Base-by-base conservation (phyloP, 2,888 invertebrate species). In the Buathra laborator region DNA sequence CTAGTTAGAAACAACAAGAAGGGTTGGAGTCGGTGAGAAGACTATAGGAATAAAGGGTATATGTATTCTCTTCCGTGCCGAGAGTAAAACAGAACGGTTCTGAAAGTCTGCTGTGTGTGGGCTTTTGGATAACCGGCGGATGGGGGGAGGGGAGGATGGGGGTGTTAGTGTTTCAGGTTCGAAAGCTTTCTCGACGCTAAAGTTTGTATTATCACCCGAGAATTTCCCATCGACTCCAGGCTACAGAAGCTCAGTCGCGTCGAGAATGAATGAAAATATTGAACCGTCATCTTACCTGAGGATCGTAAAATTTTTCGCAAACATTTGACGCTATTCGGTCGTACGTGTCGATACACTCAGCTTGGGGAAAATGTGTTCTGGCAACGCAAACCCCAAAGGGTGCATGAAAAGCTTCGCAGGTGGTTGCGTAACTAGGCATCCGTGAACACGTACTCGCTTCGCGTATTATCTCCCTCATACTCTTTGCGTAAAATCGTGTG, bases 191-290 rank as follows among this genome's bases (percentile, higher is more conserved):
- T 46, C 66, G 32, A n/a, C 2, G 32, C 32, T 48, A 29, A 67
- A 74, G 67, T 67, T 74, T 67, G 66, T 80, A 66, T 74, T 80
- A 74, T 64, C 53, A 32, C 43, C 56, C 10, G 32, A 72, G 29
- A 32, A 16, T 80, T 53, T 74, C 9, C 44, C 7, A 4, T 16
- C 16, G 5, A 7, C 53, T 16, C 12, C 5, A 1, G 6, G 67
- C 29, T 68, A 48, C 64, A 44, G 70, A 67, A 78, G 46, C 32
- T 71, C 32, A 9, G 24, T 70, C 81, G 68, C 7, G 87, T 19
- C 19, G 3, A 16, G 10, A 37, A 32, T 29, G 59, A 46, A 72
- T 81, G 81, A 87, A 88, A 90, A 90, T 89, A 89, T 89, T 90
- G 87, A 83, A 72, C 7, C 76, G 79, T 72, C 16, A 19, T 81